Base-by-base conservation (phyloP, 2,888 invertebrate genomes). In the Caenorhabditis angaria region DNA sequence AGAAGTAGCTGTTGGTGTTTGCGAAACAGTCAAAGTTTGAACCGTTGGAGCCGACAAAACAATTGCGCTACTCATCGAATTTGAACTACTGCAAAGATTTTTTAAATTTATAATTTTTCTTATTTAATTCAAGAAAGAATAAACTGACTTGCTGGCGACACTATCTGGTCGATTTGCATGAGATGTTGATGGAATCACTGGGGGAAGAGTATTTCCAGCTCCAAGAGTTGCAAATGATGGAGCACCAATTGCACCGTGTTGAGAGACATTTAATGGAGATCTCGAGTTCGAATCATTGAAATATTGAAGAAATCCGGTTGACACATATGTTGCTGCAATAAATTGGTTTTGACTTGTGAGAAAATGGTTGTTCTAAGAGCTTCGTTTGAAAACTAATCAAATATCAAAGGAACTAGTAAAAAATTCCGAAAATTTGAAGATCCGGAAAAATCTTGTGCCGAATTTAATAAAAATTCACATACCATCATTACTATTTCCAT, bases 221-320 rank as follows among this genome's bases (percentile, higher is more conserved):
- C 63, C 70, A 27, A 71, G 63, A 14, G 70, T 47, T 22, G 24
- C 24, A 54, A 54, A 54, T 25, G 54, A 25, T n/a, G 55, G 28
- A 18, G 14, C 32, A 22, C 24, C 54, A 54, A 27, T 27, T 12
- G 4, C 54, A 18, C 54, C 24, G 18, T 14, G 18, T 14, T 41
- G 41, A 41, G 41, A 14, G 3, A 18, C 10, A 41, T 41, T 25
- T 10, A 71, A 27, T 14, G 80, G 80, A 14, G 80, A 80, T 12
- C 77, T 63, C 18, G 80, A 80, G 24, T 70, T 70, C 8, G 67
- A 60, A 41, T 83, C 83, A 59, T 80, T 82, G 22, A 83, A 48
- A 62, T 77, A 80, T 32, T 70, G 66, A 50, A 82, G 66, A 41
- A 83, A 77, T 10, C 60, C 65, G 28, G 61, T 71, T 29, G 77